Base-by-base conservation (phyloP, 2,797 vertebrate species). In the Coregonus sp. region DNA sequence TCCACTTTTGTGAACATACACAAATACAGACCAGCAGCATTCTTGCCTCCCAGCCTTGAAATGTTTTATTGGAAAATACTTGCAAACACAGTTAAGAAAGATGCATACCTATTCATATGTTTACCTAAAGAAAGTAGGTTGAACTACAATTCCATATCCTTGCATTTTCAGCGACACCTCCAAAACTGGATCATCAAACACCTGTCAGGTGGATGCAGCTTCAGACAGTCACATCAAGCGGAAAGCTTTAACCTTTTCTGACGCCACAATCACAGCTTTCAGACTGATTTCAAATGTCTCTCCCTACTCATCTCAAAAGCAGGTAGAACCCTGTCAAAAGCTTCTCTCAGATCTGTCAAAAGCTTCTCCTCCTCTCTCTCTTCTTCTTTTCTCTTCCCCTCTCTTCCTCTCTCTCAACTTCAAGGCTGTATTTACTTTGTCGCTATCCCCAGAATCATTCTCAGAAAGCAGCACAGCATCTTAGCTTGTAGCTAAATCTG, bases 361-460 rank as follows among this genome's bases (percentile, higher is more conserved):
- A 75, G 70, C 80, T 73, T n/a, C 1, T 47, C 35, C 4, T 25
- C 35, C 35, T 35, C 35, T 47, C 37, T 6, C 25, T 35, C 35
- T 35, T 35, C 35, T 35, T 35, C 35, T 25, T 35, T 4, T 35
- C 74, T 77, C 78, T 4, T 74, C 73, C 78, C 81, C 80, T 74
- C 25, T 25, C 25, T 80, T 76, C 25, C 25, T 25, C 25, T 25
- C 25, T 25, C 75, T 75, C 78, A 83, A 80, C 75, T 80, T 76
- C 73, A 40, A 84, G 18, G 56, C 76, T 29, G 2, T 81, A 84
- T 89, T 89, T 86, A 82, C 77, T 73, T 81, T 47, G 9, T 11
- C 11, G 40, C 82, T 72, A 72, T 78, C 76, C 77, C 71, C 79
- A 14, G 3, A 78, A 73, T 80, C 73, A 73, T 78, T 82, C 67